Base-by-base conservation (phyloP, 2,888 invertebrate genomes). In the Drosophila mimica region DNA sequence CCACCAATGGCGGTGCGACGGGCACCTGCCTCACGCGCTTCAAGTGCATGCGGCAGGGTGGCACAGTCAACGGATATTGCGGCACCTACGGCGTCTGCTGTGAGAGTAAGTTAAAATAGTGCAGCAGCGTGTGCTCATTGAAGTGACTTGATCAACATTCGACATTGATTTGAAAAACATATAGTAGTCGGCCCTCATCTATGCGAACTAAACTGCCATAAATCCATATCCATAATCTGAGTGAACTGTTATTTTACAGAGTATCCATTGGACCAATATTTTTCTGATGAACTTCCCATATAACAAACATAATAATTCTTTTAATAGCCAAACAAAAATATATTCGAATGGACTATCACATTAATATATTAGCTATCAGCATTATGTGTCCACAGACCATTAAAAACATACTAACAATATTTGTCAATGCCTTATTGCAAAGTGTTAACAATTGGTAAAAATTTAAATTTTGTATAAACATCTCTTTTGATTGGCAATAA, bases 11-110 rank as follows among this genome's bases (percentile, higher is more conserved):
- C 3, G 92, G 91, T 51, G 70, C 82, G 13, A 82, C 86, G 5
- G 93, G 93, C 60, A 91, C 91, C 11, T 93, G 93, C 58, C 91
- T 93, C 80, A 88, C 92, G 5, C 91, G 92, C 17, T 91, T 91
- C 65, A 91, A 90, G 61, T 93, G 93, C 67, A 86, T 91, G 81
- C 88, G 84, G 0, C 92, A 89, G 30, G 83, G 90, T n/a, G 93
- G 93, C 65, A 79, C 86, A 0, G 83, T 88, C 13, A 92, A 92
- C 36, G 93, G 92, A 40, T 92, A 83, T 54, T 93, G 93, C 58
- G 88, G 89, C 74, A 89, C 92, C 17, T 92, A 91, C 74, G 92
- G 91, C 8, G 92, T 93, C 9, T 93, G 93, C 70, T 93, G 93
- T 83, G 92, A 92, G 84, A 92, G 93, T 93, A 84, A 76, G 90